Evolutionary conservation across 2,888 invertebrate genomes (phyloP).

Genomic region (Salticus scenicus): DNA sequence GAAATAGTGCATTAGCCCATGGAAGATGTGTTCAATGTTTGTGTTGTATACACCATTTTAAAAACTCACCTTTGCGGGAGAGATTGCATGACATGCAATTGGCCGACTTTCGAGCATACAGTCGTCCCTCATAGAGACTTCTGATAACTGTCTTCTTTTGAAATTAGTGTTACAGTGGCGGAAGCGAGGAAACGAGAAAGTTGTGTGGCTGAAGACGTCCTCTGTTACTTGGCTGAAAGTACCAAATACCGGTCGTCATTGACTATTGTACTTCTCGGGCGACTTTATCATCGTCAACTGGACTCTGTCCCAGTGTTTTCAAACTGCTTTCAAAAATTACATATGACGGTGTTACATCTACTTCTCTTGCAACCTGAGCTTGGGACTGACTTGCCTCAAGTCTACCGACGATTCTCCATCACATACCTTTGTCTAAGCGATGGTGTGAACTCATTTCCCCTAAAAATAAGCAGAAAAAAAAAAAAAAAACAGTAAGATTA

Average conservation of each 20-base stretch:
- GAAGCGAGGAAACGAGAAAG: neutral
- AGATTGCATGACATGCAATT: neutral
- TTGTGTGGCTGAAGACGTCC: neutral
- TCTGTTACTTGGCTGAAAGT: neutral
- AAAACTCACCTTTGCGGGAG: neutral
- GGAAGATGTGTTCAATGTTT: neutral
- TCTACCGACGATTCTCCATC: slow-evolving; percentile 2
- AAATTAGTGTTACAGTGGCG: neutral
- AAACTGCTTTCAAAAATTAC: neutral
- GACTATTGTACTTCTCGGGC: neutral
- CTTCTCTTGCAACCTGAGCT: neutral
- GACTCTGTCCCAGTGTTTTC: neutral
- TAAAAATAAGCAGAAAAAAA: neutral
- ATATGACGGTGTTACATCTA: no score
- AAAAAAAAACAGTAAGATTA: no score
- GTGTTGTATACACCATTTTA: neutral
- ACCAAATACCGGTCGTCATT: neutral
- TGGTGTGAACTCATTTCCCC: neutral
- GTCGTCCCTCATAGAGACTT: neutral
- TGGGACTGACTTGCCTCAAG: neutral
- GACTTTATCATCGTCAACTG: neutral
- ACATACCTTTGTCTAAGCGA: neutral
- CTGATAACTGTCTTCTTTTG: neutral
- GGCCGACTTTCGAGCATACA: neutral
- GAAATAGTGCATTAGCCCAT: neutral